These are phyloP conservation scores for Agelas oroides DNA, from an alignment of 37 sponge, comb jelly and placozoan genomes.

Conservation along the genomic window DNA sequence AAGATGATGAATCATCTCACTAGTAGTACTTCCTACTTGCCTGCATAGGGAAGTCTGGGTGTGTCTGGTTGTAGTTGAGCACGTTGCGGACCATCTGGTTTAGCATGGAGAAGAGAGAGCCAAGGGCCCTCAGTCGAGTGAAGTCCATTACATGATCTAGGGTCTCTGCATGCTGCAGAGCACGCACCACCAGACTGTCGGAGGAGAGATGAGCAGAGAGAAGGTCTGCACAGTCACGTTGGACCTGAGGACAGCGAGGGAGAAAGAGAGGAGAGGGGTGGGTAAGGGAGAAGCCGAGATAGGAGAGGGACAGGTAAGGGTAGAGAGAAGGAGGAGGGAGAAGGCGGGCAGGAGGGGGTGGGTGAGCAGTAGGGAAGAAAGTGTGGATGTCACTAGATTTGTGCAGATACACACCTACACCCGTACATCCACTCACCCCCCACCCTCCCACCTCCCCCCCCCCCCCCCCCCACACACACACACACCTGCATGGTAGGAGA, in stretches of 20 bases:
- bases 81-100: conserved; percentile 88
- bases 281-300: no score
- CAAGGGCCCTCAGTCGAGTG: conserved; percentile 90
- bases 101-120: conserved; percentile 95
- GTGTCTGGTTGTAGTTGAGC: conserved; percentile 90
- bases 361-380: no score
- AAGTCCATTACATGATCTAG: conserved; percentile 98
- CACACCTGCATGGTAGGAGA: conserved; percentile 80
- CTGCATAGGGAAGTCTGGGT: conserved; percentile 96
- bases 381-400: no score
- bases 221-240: conserved; percentile 86
- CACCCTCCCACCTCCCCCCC: no score
- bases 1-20: no score
- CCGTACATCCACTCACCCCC: no score
- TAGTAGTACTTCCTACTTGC: no score
- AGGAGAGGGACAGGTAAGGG: no score
- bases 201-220: conserved; percentile 81
- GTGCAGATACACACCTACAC: no score
- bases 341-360: neutral
- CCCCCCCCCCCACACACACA: no score
- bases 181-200: conserved; percentile 81
- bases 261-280: neutral
- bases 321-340: no score
- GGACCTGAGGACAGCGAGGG: conserved; percentile 61
- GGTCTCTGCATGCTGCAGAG: conserved; percentile 77